phyloP scores from a whole-genome alignment of 2,797 vertebrate genomes.

The Malurus leucopterus region DNA sequence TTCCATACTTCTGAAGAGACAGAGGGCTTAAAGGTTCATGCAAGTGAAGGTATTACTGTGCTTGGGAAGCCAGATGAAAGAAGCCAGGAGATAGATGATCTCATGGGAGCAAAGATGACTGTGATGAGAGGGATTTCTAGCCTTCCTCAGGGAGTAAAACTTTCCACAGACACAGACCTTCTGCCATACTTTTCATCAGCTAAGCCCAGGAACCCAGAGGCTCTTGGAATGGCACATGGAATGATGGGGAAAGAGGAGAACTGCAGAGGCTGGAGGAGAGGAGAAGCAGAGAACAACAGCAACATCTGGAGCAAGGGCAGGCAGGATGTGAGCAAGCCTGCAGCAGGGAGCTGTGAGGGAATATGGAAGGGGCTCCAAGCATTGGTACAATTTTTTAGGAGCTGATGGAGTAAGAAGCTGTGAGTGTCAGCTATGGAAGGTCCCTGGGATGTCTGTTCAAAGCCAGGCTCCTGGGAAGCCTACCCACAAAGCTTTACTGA shows the following conservation, averaged over 20 bases:
- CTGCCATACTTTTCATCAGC: neutral
- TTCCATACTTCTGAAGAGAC: neutral
- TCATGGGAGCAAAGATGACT: neutral
- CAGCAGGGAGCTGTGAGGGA: neutral
- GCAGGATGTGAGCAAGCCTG: neutral
- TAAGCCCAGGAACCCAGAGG: neutral
- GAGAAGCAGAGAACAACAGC: neutral
- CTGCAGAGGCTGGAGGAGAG: neutral
- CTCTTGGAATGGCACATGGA: neutral
- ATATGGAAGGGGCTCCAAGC: neutral
- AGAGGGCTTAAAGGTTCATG: neutral
- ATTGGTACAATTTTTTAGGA: neutral
- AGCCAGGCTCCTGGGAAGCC: neutral
- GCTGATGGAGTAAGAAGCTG: neutral
- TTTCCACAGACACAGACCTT: neutral
- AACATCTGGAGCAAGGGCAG: neutral
- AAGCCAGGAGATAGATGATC: neutral
- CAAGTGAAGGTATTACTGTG: neutral
- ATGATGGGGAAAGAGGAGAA: neutral
- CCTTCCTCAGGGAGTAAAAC: neutral
- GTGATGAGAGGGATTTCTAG: neutral
- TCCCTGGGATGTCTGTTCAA: neutral
- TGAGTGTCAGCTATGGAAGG: neutral
- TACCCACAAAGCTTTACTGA: neutral
- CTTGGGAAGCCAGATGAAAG: neutral